Percentiles rank a stretch among this genome's conserved stretches.
These are phyloP conservation scores for Dascillus cervinus DNA, from an alignment of 2,888 invertebrate genomes.

Conservation along the genomic window DNA sequence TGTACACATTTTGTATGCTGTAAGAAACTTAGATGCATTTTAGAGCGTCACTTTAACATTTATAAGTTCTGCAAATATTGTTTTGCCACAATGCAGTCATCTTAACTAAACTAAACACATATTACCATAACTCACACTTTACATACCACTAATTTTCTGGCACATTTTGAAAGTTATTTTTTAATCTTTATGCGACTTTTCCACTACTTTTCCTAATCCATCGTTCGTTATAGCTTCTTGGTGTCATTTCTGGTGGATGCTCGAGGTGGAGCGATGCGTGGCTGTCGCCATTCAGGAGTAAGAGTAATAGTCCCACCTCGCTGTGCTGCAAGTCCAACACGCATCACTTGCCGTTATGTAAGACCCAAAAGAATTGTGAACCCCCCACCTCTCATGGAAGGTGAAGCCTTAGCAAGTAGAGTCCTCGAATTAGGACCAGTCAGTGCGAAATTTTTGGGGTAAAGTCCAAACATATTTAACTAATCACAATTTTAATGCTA, in stretches of 20 bases:
- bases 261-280: slow-evolving; percentile 97
- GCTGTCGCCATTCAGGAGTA: slow-evolving; percentile 95
- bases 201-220: too few relatives aligned
- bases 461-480: slow-evolving; percentile 30
- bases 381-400: slow-evolving; percentile 96
- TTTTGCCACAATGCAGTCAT: too few relatives aligned
- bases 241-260: slow-evolving; percentile 99
- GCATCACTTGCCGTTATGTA: slow-evolving; percentile 91
- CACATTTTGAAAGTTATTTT: neutral
- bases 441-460: slow-evolving; percentile 95
- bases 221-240: slow-evolving; percentile 75
- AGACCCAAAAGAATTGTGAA: slow-evolving; percentile 64
- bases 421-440: slow-evolving; percentile 93
- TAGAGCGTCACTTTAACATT: too few relatives aligned
- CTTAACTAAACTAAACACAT: too few relatives aligned
- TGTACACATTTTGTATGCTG: too few relatives aligned
- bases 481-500: neutral
- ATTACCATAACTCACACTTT: too few relatives aligned
- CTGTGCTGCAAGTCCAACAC: slow-evolving; percentile 89
- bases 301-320: slow-evolving; percentile 94
- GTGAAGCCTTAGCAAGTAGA: slow-evolving; percentile 92
- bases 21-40: too few relatives aligned
- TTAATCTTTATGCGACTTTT: neutral
- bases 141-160: too few relatives aligned
- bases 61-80: too few relatives aligned